A percentile compares a stretch with the other conserved stretches of the same genome.
Conservation (phyloP, 2,888 invertebrate species). For the Nephrotoma flavescens region DNA sequence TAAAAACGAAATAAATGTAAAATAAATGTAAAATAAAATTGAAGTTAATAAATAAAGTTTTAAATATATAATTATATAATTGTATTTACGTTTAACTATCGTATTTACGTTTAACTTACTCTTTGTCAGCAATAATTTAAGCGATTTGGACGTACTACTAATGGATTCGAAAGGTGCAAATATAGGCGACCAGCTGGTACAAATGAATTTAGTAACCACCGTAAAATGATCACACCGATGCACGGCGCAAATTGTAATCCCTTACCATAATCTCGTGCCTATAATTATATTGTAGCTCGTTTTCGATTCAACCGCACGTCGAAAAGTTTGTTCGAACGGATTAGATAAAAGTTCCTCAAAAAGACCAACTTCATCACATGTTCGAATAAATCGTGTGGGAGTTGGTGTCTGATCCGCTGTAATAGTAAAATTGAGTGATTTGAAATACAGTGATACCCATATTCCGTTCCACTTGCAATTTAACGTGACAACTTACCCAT, state of each 20-base stretch:
- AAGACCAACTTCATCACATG: constrained; percentile 85
- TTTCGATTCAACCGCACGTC: constrained; percentile 57
- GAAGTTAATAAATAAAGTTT: too few relatives aligned
- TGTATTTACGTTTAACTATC: too few relatives aligned
- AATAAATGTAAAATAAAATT: neutral
- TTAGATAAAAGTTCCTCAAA: constrained; percentile 88
- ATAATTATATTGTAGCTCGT: neutral
- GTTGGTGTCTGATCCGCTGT: constrained; percentile 85
- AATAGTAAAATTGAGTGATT: constrained; percentile 13
- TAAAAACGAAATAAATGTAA: neutral
- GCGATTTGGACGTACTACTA: too few relatives aligned
- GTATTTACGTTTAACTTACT: too few relatives aligned
- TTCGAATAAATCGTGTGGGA: constrained; percentile 80
- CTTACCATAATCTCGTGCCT: too few relatives aligned
- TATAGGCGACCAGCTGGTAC: too few relatives aligned
- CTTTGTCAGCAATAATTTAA: too few relatives aligned
- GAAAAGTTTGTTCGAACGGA: constrained; percentile 90
- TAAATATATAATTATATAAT: too few relatives aligned
- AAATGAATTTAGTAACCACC: too few relatives aligned
- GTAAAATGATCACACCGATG: too few relatives aligned
- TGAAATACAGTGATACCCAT: neutral
- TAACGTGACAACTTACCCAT: constrained; percentile 39
- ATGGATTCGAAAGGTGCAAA: too few relatives aligned
- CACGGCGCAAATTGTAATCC: too few relatives aligned
- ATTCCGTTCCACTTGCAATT: neutral